Conservation (phyloP, 1,140 invertebrate genomes). For the Mizuhopecten yessoensis region DNA sequence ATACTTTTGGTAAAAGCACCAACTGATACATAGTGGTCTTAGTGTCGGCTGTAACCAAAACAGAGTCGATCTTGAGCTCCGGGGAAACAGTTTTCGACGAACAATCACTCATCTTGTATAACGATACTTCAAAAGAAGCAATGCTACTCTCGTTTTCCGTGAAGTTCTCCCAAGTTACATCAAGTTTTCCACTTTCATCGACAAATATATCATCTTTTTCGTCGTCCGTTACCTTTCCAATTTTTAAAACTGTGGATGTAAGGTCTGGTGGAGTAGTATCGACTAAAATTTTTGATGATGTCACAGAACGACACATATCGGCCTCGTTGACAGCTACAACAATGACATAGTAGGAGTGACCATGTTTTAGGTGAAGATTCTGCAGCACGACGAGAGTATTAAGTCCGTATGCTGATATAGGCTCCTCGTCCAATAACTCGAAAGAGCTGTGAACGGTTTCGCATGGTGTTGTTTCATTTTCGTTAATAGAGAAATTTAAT, state of each 20-base stretch:
- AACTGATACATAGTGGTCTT: slow-evolving; percentile 23
- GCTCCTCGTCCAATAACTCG: slow-evolving; percentile 46
- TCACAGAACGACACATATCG: slow-evolving; percentile 50
- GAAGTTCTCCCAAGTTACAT: slow-evolving; percentile 51
- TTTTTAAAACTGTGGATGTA: not conserved
- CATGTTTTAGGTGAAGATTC: slow-evolving; percentile 55
- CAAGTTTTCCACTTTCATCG: slow-evolving; percentile 16
- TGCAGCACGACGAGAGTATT: slow-evolving; percentile 48
- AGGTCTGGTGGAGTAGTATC: slow-evolving; percentile 59
- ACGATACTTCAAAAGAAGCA: slow-evolving; percentile 35
- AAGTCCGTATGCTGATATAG: slow-evolving; percentile 36
- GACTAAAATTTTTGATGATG: slow-evolving; percentile 42
- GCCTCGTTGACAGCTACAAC: slow-evolving; percentile 56
- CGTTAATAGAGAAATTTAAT: not conserved
- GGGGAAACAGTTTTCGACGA: not conserved
- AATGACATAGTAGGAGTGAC: slow-evolving; percentile 54
- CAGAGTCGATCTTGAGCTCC: not conserved
- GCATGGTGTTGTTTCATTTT: slow-evolving; percentile 50
- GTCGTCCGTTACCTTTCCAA: slow-evolving; percentile 20
- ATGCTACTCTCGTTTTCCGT: slow-evolving; percentile 63
- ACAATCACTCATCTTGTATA: slow-evolving; percentile 42
- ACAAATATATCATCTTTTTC: slow-evolving; percentile 48
- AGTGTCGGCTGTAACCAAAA: slow-evolving; percentile 4
- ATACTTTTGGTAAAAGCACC: not conserved
- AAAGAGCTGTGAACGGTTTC: slow-evolving; percentile 28